Percentiles rank a stretch among this genome's conserved stretches.
These are phyloP conservation scores for Panzeria rudis DNA, from an alignment of 2,888 invertebrate genomes.

Conservation along the genomic window DNA sequence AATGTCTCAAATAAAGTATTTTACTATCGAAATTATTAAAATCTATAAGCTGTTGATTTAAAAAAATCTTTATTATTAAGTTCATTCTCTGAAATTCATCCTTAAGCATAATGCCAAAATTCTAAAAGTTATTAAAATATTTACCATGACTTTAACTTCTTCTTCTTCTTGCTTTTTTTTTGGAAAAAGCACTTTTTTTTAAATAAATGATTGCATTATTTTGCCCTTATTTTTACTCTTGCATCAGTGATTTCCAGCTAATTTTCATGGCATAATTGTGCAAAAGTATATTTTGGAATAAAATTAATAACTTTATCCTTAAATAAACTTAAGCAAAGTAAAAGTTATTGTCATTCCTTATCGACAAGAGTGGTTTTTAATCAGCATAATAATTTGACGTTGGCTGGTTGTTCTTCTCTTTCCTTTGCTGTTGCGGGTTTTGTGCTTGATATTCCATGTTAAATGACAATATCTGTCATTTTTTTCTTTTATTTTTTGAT, in stretches of 20 bases:
- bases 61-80: neutral
- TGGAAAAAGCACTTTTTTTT: neutral
- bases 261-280: conserved; percentile 43
- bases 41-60: conserved; percentile 21
- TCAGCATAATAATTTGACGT: conserved; percentile 65
- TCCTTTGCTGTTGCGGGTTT: conserved; percentile 7
- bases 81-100: neutral
- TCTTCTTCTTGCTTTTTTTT: neutral
- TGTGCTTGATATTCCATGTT: conserved; percentile 53
- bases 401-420: conserved; percentile 16
- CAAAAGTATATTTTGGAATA: conserved; percentile 25
- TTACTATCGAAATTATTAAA: neutral
- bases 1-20: neutral
- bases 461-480: conserved; percentile 54
- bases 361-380: conserved; percentile 66
- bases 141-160: conserved; percentile 27
- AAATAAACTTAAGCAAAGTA: conserved; percentile 37
- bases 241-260: conserved; percentile 27
- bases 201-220: conserved; percentile 29
- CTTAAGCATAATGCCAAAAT: conserved; percentile 14
- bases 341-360: conserved; percentile 64
- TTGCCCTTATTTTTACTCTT: conserved; percentile 13
- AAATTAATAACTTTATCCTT: conserved; percentile 57
- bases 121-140: conserved; percentile 42
- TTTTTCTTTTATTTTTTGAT: conserved; percentile 17